A percentile compares a stretch with the other conserved stretches of the same genome.
Conservation (phyloP, 2,888 invertebrate species). For the Stenolophus ochropezus region DNA sequence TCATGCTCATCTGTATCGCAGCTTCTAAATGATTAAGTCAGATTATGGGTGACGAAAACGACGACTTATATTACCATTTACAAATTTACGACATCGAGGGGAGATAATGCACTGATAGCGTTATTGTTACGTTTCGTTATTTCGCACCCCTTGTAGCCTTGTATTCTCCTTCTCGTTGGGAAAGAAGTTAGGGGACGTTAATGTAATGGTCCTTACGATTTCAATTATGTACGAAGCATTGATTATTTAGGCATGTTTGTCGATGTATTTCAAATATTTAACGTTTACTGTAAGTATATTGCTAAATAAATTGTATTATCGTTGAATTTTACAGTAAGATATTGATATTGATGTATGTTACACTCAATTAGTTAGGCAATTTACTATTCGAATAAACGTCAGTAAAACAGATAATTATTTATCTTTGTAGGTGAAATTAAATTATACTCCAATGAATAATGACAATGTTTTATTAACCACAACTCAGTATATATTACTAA, state of each 20-base stretch:
- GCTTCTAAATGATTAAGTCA: constrained; percentile 45
- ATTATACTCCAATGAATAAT: not conserved
- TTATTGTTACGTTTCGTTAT: constrained; percentile 27
- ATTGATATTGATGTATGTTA: too few relatives aligned
- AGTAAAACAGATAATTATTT: not conserved
- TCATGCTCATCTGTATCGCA: constrained; percentile 35
- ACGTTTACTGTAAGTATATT: not conserved
- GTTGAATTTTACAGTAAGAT: not conserved
- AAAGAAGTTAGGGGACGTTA: not conserved
- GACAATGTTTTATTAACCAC: not conserved
- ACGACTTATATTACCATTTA: constrained; percentile 34
- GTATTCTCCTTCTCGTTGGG: not conserved
- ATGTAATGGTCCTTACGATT: not conserved
- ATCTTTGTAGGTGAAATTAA: not conserved
- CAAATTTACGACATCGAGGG: constrained; percentile 41
- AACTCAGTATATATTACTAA: not conserved
- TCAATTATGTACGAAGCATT: not conserved
- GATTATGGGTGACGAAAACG: constrained; percentile 45
- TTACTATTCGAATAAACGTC: too few relatives aligned
- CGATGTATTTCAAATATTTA: not conserved
- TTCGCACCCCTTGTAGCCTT: not conserved
- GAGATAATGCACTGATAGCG: constrained; percentile 33
- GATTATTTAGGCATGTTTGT: not conserved
- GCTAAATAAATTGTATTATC: not conserved
- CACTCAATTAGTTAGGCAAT: too few relatives aligned